A percentile compares a stretch with the other conserved stretches of the same genome.
Evolutionary conservation across 2,113 vertebrate species (phyloP).

Genomic region (Athene noctua): DNA sequence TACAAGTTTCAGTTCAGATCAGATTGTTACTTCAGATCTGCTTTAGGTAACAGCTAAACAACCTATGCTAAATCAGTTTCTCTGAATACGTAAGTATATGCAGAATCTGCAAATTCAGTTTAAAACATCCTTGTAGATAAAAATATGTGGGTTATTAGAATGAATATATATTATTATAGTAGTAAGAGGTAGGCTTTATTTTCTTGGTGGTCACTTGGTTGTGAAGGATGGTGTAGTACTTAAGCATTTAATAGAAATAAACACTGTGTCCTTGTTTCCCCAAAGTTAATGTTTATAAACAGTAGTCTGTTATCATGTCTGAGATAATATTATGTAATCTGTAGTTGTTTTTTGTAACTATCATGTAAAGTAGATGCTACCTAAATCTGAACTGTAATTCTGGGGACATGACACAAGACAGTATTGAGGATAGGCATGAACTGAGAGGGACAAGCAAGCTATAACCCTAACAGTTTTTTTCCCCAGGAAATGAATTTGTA

Average conservation of each 20-base stretch:
- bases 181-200: neutral
- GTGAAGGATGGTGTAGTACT: neutral
- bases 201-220: neutral
- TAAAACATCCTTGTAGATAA: neutral
- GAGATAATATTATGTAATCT: neutral
- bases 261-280: neutral
- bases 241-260: neutral
- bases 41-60: neutral
- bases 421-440: neutral
- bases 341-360: neutral
- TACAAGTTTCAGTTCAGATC: neutral
- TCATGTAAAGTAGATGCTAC: neutral
- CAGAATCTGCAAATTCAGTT: neutral
- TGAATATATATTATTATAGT: neutral
- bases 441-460: neutral
- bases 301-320: neutral
- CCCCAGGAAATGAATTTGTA: neutral
- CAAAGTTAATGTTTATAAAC: neutral
- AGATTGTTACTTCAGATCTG: neutral
- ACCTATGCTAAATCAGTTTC: neutral
- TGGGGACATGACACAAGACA: neutral
- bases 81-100: neutral
- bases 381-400: neutral
- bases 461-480: neutral
- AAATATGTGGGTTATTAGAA: neutral